Evolutionary conservation across 1,140 invertebrate genomes (phyloP), one percentile per base, ranked within the genome.

Genomic region (Forficula auricularia): DNA sequence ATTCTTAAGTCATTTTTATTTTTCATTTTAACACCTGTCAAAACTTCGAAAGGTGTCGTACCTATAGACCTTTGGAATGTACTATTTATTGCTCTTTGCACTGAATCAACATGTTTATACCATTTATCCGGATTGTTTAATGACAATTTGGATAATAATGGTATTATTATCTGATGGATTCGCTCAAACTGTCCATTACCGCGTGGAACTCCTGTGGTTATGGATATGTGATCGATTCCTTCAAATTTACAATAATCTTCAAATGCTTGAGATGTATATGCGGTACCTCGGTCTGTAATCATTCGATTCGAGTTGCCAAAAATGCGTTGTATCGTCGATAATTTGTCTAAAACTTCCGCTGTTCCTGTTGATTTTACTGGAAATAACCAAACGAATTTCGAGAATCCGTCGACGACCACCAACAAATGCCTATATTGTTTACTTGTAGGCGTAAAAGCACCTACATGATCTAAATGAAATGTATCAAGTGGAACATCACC

Each of bases 381-480:
- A 42, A 8, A 9, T 43, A 40, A 0, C 42, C 35, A 47, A 15
- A 49, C 37, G 43, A 52, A 54, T 40, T 52, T 52, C 2, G 51
- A 49, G 38, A 55, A 53, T 30, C 10, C 15, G 41, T 53, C 50
- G 15, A 49, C 34, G 4, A 49, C 30, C 22, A 33, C 40, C n/a
- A n/a, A 14, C 51, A 49, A 40, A 53, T 43, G 46, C 49, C 40
- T 44, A 43, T 49, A 30, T 54, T 15, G 8, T 39, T 15, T 22
- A 22, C 22, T 48, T 43, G 46, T 48, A 19, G n/a, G n/a, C 48
- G 42, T 19, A 52, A 40, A 15, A 55, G 54, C 2, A 53, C 54
- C 15, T 51, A 47, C n/a, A 49, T 58, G 55, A 35, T 58, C 54
- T 10, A 57, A 47, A 44, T 57, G 55, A 8, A 54, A 13, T 0